Base-by-base conservation (phyloP, 2,797 vertebrate species). In the Myotis myotis region DNA sequence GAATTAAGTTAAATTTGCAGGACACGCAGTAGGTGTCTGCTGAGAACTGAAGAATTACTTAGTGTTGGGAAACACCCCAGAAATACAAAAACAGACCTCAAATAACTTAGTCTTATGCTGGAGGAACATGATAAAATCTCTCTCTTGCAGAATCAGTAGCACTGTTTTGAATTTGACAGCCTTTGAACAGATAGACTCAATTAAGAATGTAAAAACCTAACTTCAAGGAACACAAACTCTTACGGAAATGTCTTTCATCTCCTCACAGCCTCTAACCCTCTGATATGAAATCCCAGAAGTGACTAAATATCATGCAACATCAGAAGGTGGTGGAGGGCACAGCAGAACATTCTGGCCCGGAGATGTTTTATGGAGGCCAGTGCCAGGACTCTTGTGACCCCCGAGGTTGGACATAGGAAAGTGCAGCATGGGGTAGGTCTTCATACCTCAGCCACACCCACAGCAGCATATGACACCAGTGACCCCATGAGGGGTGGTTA, bases 251-350 rank as follows among this genome's bases (percentile, higher is more conserved):
- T 0, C 16, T 97, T 97, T 98, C 75, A 95, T 94, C 97, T 96
- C 62, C 85, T 68, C 28, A 89, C 51, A 96, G 90, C 79, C 87
- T 75, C 47, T 33, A 66, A 70, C 30, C 62, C 60, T 95, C 76
- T 96, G 86, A 96, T 96, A 22, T 74, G 95, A 97, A 97, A 81
- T 66, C 91, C 93, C 92, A 95, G 91, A 97, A 97, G 93, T 89
- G 78, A 96, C 92, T 53, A 95, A 80, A 76, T 96, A 91, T 81
- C 82, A 68, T 70, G 71, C 85, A 97, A 96, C 71, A 82, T 70
- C 78, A 91, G 78, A 82, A 95, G 64, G 57, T 6, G 13, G 49
- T 30, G 38, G 92, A 62, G 47, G 79, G 15, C 80, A 74, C 0
- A 38, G 44, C 62, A 94, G 90, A 75, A 96, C 57, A 89, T 78